Conservation (phyloP, 2,797 vertebrate genomes). For the Falco biarmicus region DNA sequence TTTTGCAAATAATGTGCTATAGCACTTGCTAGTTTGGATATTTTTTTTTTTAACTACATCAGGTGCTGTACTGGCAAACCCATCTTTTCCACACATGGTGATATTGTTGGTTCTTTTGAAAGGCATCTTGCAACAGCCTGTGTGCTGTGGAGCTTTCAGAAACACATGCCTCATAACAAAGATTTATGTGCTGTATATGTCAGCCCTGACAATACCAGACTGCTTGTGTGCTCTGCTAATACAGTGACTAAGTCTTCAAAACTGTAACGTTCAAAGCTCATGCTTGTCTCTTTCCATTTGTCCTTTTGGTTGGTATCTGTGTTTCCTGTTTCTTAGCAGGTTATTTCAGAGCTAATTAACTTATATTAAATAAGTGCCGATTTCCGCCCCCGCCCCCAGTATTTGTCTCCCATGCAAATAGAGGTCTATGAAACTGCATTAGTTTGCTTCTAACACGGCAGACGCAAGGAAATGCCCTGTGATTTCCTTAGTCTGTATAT, state of each 20-base stretch:
- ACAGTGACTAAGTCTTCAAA: background rate
- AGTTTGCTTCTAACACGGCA: background rate
- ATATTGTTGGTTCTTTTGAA: background rate
- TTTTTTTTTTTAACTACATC: background rate
- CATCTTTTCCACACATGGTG: background rate
- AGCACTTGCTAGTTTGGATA: background rate
- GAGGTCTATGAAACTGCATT: background rate
- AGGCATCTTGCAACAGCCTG: background rate
- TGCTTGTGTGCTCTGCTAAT: background rate
- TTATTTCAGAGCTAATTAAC: conserved; percentile 7
- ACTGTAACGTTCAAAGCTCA: background rate
- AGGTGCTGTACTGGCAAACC: background rate
- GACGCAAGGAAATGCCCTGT: background rate
- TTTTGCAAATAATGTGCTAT: background rate
- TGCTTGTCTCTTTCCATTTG: background rate
- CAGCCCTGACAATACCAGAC: background rate
- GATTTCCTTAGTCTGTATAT: background rate
- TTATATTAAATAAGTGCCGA: background rate
- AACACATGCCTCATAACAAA: background rate
- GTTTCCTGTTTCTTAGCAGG: background rate
- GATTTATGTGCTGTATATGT: background rate
- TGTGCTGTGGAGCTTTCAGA: background rate
- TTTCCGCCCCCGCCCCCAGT: fast-evolving
- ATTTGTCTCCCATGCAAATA: background rate
- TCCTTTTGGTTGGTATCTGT: background rate